A percentile compares a stretch with the other conserved stretches of the same genome.
Conservation (phyloP, 1,140 invertebrate genomes). For the Drosophila takahashii region DNA sequence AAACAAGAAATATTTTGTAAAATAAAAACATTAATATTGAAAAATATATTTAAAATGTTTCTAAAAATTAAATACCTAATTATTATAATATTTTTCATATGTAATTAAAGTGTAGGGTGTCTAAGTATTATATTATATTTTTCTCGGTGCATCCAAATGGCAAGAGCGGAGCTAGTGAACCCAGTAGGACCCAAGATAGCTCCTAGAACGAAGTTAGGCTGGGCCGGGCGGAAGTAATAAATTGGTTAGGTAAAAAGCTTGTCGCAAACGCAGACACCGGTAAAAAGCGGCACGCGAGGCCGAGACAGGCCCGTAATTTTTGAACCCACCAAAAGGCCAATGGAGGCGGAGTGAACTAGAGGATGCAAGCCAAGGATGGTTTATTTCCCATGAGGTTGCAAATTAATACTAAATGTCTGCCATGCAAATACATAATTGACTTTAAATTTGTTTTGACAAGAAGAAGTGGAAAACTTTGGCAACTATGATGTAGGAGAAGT, state of each 20-base stretch:
- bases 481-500: not conserved
- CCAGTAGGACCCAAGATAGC: conserved; percentile 31
- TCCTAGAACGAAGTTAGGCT: conserved; percentile 24
- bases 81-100: too few species aligned
- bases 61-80: too few species aligned
- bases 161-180: conserved; percentile 23
- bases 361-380: conserved; percentile 21
- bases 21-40: too few species aligned
- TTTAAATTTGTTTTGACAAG: conserved; percentile 40
- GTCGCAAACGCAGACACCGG: conserved; percentile 73
- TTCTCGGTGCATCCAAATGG: not conserved
- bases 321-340: conserved; percentile 9
- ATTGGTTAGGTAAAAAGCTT: conserved; percentile 82
- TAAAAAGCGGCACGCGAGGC: conserved; percentile 61
- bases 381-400: conserved; percentile 58
- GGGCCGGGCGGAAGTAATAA: conserved; percentile 71
- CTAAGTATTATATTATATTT: not conserved
- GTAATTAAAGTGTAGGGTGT: too few species aligned
- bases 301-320: conserved; percentile 64
- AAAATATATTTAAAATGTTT: too few species aligned
- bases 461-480: conserved; percentile 9
- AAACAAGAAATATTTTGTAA: too few species aligned
- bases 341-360: conserved; percentile 7
- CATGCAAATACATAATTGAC: conserved; percentile 45
- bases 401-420: conserved; percentile 66